phyloP scores from a whole-genome alignment of 2,888 invertebrate species.

The Apodemia hepburni region DNA sequence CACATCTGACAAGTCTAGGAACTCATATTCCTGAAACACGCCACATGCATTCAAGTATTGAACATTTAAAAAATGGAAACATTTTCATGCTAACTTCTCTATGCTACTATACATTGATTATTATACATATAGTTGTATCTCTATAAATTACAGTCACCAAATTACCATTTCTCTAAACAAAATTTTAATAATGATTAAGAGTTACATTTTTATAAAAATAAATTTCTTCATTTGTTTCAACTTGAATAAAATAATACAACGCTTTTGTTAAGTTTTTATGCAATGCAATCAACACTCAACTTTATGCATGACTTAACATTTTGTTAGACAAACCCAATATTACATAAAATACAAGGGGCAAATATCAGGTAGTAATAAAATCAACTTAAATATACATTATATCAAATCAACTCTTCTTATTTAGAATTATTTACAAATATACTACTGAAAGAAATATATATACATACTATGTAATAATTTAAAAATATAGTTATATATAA shows the following conservation, averaged over 20 bases:
- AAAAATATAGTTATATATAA: too few relatives aligned
- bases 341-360: not conserved
- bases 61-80: slow-evolving; percentile 13
- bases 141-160: slow-evolving; percentile 1
- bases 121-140: slow-evolving; percentile 1
- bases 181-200: not conserved
- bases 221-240: not conserved
- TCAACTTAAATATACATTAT: not conserved
- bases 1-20: slow-evolving; percentile 87
- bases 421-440: too few relatives aligned
- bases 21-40: slow-evolving; percentile 83
- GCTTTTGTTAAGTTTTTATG: not conserved
- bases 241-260: not conserved
- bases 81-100: slow-evolving; percentile 11
- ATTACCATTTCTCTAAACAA: not conserved
- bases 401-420: too few relatives aligned
- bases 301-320: not conserved
- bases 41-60: slow-evolving; percentile 42
- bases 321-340: not conserved
- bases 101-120: slow-evolving; percentile 11
- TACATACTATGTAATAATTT: too few relatives aligned
- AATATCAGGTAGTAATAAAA: not conserved
- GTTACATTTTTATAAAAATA: not conserved
- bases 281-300: not conserved
- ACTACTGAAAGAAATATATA: too few relatives aligned